Evolutionary conservation across 2,113 vertebrate species (phyloP).

Genomic region (Neomonachus schauinslandi): DNA sequence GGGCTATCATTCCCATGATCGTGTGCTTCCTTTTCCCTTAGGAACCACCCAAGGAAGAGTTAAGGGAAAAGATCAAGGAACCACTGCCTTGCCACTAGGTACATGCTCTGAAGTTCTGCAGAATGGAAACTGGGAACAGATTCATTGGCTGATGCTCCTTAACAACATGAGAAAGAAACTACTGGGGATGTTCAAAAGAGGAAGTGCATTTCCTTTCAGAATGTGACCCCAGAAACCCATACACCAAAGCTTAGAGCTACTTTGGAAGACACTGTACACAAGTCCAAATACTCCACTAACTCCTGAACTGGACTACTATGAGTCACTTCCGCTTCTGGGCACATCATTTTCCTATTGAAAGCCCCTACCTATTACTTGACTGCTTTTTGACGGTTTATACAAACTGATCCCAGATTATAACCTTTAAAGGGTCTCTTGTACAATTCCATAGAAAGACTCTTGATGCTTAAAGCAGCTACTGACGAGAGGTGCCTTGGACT

Average conservation of each 20-base stretch:
- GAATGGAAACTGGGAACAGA: conserved; percentile 57
- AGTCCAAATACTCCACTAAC: conserved; percentile 50
- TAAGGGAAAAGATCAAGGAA: conserved; percentile 57
- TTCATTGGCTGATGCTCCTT: conserved; percentile 54
- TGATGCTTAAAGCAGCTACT: conserved; percentile 59
- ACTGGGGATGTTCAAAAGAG: conserved; percentile 61
- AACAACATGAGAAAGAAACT: conserved; percentile 64
- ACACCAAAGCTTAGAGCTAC: conserved; percentile 56
- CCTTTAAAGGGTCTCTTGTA: conserved; percentile 52
- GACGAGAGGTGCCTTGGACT: conserved; percentile 68
- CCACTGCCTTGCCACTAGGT: conserved; percentile 63
- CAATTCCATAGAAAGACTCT: conserved; percentile 57
- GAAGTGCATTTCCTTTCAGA: conserved; percentile 58
- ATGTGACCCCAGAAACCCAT: conserved; percentile 63
- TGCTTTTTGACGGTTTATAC: conserved; percentile 41
- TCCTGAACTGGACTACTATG: conserved; percentile 32
- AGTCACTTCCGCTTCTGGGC: conserved; percentile 59
- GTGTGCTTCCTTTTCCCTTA: conserved; percentile 70
- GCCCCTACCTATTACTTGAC: conserved; percentile 18
- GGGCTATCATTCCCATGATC: conserved; percentile 67
- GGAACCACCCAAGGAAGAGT: conserved; percentile 63
- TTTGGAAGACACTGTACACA: conserved; percentile 68
- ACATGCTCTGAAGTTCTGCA: conserved; percentile 56
- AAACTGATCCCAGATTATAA: conserved; percentile 46
- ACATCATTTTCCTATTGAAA: conserved; percentile 50